Base-by-base conservation (phyloP, 1,140 invertebrate genomes). In the Lithobius niger region DNA sequence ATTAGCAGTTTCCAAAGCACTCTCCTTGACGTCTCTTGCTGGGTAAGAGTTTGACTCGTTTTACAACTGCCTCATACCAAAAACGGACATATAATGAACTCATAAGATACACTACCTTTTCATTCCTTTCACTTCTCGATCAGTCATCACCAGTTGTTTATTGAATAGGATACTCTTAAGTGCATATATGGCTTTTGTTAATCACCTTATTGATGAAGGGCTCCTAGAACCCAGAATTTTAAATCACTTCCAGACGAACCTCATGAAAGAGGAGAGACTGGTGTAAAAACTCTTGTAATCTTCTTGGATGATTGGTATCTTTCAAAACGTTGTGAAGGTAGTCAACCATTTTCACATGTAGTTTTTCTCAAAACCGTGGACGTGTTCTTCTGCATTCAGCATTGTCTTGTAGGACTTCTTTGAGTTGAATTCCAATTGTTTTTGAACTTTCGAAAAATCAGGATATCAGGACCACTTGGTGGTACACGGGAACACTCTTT, bases 401-500 rank as follows among this genome's bases (percentile, higher is more conserved):
- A 21, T 55, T 55, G 31, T 36, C 31, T n/a, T 49, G 24, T 51
- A 55, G 48, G 53, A 55, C 43, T 55, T 51, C 53, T 55, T 55
- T 51, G 21, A 55, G 49, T 40, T 55, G 40, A 47, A 49, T 16
- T 43, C 31, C 31, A 36, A 40, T 50, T 3, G 49, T 16, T 44
- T 36, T 55, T n/a, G 40, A 55, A 55, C 53, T 55, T 55, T 22
- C 53, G 53, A 55, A 55, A 55, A 56, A 56, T 53, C 25, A 53
- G 25, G 55, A 52, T 49, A 21, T 55, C 53, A 55, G 42, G 26
- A 3, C 15, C 42, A 49, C 47, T 49, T n/a, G n/a, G n/a, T n/a
- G n/a, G n/a, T n/a, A n/a, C n/a, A n/a, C n/a, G n/a, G n/a, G 6
- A 36, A 36, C 31, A 36, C 31, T 36, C 31, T n/a, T 36, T n/a